Base-by-base conservation (phyloP, 2,113 vertebrate genomes). In the Elachura formosa region DNA sequence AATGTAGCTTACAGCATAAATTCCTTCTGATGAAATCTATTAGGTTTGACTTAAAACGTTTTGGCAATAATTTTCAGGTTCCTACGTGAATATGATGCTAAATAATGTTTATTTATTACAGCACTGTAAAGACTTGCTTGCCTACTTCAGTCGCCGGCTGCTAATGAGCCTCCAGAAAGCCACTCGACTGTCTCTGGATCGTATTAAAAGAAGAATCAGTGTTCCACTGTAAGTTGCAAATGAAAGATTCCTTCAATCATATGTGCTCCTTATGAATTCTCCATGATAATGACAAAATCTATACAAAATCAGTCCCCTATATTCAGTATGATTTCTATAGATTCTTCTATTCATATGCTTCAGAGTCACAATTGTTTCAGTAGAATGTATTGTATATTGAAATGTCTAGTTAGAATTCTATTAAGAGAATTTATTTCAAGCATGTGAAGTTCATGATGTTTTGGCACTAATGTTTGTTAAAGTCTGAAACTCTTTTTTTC, bases 111-210 rank as follows among this genome's bases (percentile, higher is more conserved):
- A 56, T 94, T 95, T 74, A 40, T 97, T 97, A 68, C 66, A 99
- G 98, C 97, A 98, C 79, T 97, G 97, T 94, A 98, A 97, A 92
- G 98, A 98, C 31, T 89, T 98, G 45, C 81, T 96, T 73, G 96
- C 97, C n/a, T 97, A 96, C 97, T 98, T 98, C 87, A 98, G 97
- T 80, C 94, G 97, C 81, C 98, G 98, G 69, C 92, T 99, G 68
- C 87, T 98, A 28, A 94, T 98, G 67, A 98, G 98, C 82, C 97
- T 99, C 54, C 97, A 98, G 90, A 98, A 97, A 97, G 94, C 98
- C 38, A 98, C 98, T 21, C 95, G 85, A 6, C 63, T 98, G 41
- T 98, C 98, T 93, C 93, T 99, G 95, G 97, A 98, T 67, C 97
- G 95, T 38, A 93, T 99, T 94, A 98, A 97, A 96, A 98, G 62